Conservation (phyloP, 1,140 invertebrate genomes). For the Pteromalus puparum region DNA sequence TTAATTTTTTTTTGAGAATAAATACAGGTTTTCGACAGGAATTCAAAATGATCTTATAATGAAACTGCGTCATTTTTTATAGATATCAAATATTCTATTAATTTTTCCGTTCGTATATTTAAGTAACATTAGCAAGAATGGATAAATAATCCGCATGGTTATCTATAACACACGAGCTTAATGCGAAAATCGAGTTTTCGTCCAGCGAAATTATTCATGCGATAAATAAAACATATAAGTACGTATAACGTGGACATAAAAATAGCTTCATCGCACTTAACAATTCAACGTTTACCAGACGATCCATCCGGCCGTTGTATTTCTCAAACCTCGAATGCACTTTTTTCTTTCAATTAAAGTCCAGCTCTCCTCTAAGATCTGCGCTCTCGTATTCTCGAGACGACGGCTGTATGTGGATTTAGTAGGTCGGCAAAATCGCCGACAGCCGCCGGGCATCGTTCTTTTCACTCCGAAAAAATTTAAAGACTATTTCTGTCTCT, state of each 20-base stretch:
- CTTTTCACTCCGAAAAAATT: neutral
- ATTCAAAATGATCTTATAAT: too few species aligned
- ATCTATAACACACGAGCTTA: neutral
- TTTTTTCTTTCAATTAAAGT: neutral
- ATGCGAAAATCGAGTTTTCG: neutral
- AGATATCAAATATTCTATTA: too few species aligned
- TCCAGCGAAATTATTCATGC: neutral
- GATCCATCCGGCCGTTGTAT: too few species aligned
- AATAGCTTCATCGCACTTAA: neutral
- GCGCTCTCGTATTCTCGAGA: neutral
- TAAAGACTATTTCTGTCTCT: conserved; percentile 1
- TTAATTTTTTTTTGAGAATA: too few species aligned
- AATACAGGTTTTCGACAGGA: too few species aligned
- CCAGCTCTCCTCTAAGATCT: neutral
- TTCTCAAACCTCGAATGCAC: neutral
- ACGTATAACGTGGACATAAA: neutral
- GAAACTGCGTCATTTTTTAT: too few species aligned
- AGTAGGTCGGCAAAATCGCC: neutral
- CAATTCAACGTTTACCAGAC: too few species aligned
- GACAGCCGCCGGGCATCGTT: neutral
- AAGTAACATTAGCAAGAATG: too few species aligned
- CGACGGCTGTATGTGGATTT: neutral
- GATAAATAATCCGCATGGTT: neutral
- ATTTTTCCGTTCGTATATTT: too few species aligned
- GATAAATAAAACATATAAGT: neutral